phyloP scores from a whole-genome alignment of 2,113 vertebrate genomes.

The Sceloporus tristichus region DNA sequence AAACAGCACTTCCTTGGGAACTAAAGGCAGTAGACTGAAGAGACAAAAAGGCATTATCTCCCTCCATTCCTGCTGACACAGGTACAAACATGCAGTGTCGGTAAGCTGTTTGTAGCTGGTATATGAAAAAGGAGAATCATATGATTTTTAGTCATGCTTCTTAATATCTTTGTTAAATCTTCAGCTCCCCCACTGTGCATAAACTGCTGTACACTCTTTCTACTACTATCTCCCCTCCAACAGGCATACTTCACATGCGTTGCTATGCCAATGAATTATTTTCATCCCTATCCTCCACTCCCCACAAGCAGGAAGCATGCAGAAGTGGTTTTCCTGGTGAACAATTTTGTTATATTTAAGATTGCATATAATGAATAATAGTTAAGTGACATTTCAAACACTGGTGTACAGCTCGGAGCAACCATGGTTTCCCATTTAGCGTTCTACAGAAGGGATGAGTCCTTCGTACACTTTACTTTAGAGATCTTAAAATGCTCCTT shows the following conservation, averaged over 20 bases:
- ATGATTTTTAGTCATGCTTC: neutral
- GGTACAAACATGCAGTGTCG: neutral
- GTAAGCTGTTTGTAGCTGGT: neutral
- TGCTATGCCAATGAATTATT: too few relatives aligned
- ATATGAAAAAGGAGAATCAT: neutral
- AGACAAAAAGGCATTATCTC: too few relatives aligned
- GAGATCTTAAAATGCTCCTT: neutral
- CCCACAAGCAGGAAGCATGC: neutral
- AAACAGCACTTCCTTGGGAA: too few relatives aligned
- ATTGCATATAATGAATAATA: neutral
- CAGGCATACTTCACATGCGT: neutral
- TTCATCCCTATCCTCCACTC: too few relatives aligned
- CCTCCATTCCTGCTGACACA: neutral
- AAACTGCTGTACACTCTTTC: neutral
- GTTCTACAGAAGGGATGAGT: neutral
- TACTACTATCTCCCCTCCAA: neutral
- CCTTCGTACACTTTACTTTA: neutral
- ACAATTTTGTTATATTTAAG: neutral
- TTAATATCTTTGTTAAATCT: constrained; percentile 1
- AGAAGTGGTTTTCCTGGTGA: too few relatives aligned
- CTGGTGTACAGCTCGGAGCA: neutral
- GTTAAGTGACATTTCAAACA: neutral
- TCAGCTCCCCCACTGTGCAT: neutral
- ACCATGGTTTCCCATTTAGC: neutral
- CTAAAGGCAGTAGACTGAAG: too few relatives aligned